Evolutionary conservation across 1,140 invertebrate species (phyloP), one percentile per base, ranked within the genome.

Genomic region (Micrasema minimum): DNA sequence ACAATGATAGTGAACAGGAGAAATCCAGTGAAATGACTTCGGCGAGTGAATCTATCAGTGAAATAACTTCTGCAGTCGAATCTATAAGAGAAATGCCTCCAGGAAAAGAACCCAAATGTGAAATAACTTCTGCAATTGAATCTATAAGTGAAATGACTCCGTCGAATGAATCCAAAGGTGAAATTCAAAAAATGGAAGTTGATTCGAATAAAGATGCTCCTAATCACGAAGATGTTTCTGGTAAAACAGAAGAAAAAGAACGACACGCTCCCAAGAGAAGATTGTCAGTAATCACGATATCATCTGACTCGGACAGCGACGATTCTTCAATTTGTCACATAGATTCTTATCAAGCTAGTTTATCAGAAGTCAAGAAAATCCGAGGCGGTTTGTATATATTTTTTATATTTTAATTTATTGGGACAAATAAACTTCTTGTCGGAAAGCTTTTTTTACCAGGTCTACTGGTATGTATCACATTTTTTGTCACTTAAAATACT

Each of bases 311-410:
- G 0, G 83, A 85, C 14, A 84, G 81, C 57, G 82, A 84, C 64
- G 82, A 83, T 69, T 85, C 83, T 6, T 82, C 83, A 55, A 77
- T 85, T 7, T 85, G 82, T 69, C 82, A 82, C 7, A 81, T 85
- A n/a, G 83, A 80, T 38, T 83, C 82, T 0, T 85, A 85, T 74
- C 81, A 83, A 70, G 83, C 83, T 11, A 79, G 81, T 14, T 80
- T 81, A 3, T 82, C 83, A 57, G 83, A 85, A 71, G 83, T 82
- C 31, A 85, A 85, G 70, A 79, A 82, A 65, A 81, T 85, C 22
- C 80, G 83, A 12, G 79, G 80, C 67, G 69, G 72, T 74, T 20
- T 11, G 59, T 57, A 37, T 31, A 31, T 31, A 31, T 31, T 57
- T 46, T 4, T 35, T 11, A 51, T 59, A 72, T 59, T 55, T 69